Evolutionary conservation across 1,140 invertebrate species (phyloP).

Genomic region (Cydia amplana): DNA sequence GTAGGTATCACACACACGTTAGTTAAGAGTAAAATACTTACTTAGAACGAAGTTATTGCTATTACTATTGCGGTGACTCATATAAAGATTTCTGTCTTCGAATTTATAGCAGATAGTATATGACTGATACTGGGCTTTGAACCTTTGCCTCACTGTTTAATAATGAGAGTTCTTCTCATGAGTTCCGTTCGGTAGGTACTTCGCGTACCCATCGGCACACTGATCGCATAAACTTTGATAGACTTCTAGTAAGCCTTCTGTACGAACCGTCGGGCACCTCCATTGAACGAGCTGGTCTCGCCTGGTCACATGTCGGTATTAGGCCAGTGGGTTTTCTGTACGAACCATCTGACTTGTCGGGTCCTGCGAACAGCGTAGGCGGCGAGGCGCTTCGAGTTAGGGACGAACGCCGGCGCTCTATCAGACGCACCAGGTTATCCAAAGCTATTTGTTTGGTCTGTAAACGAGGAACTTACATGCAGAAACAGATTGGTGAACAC

Average conservation of each 20-base stretch:
- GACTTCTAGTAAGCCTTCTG: not conserved
- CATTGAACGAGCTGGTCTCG: not conserved
- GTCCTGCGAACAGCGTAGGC: conserved; percentile 41
- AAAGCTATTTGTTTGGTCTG: conserved; percentile 66
- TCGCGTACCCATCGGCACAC: not conserved
- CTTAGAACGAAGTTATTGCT: not conserved
- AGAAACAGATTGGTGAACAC: no score
- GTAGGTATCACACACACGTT: no score
- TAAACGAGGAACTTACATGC: conserved; percentile 13
- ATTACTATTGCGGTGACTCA: not conserved
- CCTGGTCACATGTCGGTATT: not conserved
- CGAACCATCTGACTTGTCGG: conserved; percentile 42
- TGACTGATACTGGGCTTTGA: no score
- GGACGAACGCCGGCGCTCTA: conserved; percentile 49
- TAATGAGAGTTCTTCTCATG: not conserved
- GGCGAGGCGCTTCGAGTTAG: conserved; percentile 37
- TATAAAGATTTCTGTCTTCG: not conserved
- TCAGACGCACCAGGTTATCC: conserved; percentile 59
- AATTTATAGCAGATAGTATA: no score
- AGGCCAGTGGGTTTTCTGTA: not conserved
- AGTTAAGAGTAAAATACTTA: no score
- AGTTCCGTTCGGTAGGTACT: not conserved
- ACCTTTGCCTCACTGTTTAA: not conserved
- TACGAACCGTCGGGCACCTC: conserved; percentile 9
- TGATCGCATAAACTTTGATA: not conserved